Percentiles rank a stretch among this genome's conserved stretches.
phyloP scores from a whole-genome alignment of 2,113 vertebrate species.

The Desmodus rotundus region DNA sequence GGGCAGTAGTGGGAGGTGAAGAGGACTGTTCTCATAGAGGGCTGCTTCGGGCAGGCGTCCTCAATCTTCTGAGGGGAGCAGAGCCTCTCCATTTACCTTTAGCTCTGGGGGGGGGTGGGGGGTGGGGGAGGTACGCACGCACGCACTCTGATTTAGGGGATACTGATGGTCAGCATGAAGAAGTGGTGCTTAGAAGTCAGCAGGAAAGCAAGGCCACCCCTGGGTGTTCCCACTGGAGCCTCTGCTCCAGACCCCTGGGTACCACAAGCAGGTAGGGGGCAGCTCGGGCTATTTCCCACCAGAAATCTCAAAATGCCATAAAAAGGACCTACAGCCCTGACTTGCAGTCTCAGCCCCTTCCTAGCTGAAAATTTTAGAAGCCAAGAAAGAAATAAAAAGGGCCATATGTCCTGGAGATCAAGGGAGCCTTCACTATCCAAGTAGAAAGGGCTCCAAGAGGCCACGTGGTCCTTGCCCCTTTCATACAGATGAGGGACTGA shows the following conservation, averaged over 20 bases:
- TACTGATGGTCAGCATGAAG: neutral
- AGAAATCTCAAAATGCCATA: neutral
- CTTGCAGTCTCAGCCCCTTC: neutral
- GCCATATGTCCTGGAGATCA: neutral
- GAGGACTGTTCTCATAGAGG: neutral
- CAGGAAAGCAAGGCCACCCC: neutral
- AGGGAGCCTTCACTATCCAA: neutral
- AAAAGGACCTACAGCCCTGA: neutral
- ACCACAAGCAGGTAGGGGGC: neutral
- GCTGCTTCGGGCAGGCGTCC: neutral
- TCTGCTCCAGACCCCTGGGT: neutral
- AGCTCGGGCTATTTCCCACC: neutral
- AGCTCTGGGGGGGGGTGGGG: neutral
- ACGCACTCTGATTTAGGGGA: too few relatives aligned
- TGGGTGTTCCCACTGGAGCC: neutral
- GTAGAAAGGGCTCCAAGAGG: neutral
- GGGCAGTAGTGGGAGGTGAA: neutral
- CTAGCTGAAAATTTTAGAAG: neutral
- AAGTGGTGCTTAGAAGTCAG: neutral
- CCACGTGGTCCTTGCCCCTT: neutral
- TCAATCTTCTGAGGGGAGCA: neutral
- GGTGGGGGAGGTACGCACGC: too few relatives aligned
- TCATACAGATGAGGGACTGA: neutral
- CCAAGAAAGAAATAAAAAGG: neutral
- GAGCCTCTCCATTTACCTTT: neutral